These are phyloP conservation scores for Drosophila parthenogenetica DNA, from an alignment of 2,888 invertebrate species.

Conservation along the genomic window DNA sequence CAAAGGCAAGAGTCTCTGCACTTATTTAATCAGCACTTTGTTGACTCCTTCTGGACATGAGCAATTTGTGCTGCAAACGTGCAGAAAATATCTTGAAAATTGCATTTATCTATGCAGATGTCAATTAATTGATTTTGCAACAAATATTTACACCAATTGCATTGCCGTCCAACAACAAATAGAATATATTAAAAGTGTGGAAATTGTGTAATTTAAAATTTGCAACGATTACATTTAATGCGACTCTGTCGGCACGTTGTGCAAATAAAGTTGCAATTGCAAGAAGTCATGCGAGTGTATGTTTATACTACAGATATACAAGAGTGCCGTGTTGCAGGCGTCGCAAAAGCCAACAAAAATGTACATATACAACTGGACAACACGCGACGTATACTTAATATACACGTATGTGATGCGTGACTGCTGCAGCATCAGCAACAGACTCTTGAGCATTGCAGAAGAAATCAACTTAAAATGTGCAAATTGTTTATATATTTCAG, in stretches of 20 bases:
- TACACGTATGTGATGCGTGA: slow-evolving; percentile 75
- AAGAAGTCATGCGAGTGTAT: slow-evolving; percentile 45
- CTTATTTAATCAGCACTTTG: slow-evolving; percentile 45
- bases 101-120: slow-evolving; percentile 35
- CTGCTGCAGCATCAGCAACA: slow-evolving; percentile 40
- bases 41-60: slow-evolving; percentile 31
- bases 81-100: slow-evolving; percentile 33
- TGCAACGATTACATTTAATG: slow-evolving; percentile 26
- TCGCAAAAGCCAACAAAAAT: slow-evolving; percentile 55
- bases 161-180: slow-evolving; percentile 20
- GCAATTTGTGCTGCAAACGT: slow-evolving; percentile 29
- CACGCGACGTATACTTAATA: slow-evolving; percentile 76
- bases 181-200: slow-evolving; percentile 12
- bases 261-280: slow-evolving; percentile 64
- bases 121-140: slow-evolving; percentile 50
- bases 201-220: slow-evolving; percentile 43
- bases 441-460: slow-evolving; percentile 16
- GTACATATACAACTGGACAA: slow-evolving; percentile 45
- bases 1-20: slow-evolving; percentile 16
- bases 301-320: slow-evolving; percentile 31
- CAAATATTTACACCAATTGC: slow-evolving; percentile 24
- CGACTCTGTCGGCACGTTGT: slow-evolving; percentile 69
- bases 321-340: not conserved
- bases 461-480: slow-evolving; percentile 78
- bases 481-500: slow-evolving; percentile 75